Conservation (phyloP, 1,140 invertebrate genomes). For the Mylabris phalerata region DNA sequence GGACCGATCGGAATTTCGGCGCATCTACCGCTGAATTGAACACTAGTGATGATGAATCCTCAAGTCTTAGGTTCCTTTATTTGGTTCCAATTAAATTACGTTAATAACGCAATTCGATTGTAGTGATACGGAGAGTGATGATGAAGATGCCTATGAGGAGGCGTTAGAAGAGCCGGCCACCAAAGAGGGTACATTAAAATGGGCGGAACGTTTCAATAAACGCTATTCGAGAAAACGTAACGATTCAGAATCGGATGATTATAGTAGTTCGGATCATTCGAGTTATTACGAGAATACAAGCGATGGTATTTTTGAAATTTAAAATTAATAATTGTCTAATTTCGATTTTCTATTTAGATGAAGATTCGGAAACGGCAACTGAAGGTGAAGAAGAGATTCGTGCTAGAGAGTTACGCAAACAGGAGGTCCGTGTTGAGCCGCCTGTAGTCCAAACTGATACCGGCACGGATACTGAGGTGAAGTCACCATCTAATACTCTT, state of each 20-base stretch:
- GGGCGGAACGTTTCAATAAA: conserved; percentile 56
- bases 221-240: conserved; percentile 29
- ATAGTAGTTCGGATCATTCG: conserved; percentile 53
- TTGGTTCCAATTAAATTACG: conserved; percentile 2
- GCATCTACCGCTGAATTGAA: conserved; percentile 62
- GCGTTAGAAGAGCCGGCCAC: conserved; percentile 56
- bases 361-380: conserved; percentile 64
- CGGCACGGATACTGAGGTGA: conserved; percentile 70
- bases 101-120: conserved; percentile 19
- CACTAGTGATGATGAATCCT: conserved; percentile 68
- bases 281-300: conserved; percentile 57
- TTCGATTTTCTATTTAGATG: conserved; percentile 45
- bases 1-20: conserved; percentile 86
- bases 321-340: background rate
- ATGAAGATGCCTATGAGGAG: conserved; percentile 56
- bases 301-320: conserved; percentile 46
- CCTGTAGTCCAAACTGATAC: conserved; percentile 58
- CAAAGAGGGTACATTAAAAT: conserved; percentile 56
- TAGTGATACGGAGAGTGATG: conserved; percentile 52
- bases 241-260: conserved; percentile 35
- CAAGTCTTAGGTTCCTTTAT: conserved; percentile 30
- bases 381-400: conserved; percentile 65
- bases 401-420: conserved; percentile 56
- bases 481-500: conserved; percentile 30
- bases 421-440: conserved; percentile 61